phyloP scores from a whole-genome alignment of 2,113 vertebrate species.

The Sitta europaea region DNA sequence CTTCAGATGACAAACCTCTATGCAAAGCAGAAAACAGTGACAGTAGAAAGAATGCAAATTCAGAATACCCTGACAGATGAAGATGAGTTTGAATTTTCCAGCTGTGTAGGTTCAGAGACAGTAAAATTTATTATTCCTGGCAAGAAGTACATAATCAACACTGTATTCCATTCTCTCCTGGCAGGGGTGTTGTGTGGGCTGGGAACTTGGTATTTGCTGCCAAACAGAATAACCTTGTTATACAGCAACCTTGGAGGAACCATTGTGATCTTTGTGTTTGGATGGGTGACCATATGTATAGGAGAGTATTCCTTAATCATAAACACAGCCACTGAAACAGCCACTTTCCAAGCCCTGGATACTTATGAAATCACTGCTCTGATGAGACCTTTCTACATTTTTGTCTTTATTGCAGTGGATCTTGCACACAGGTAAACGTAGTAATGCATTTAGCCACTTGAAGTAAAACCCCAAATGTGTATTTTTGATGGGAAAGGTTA shows the following conservation, averaged over 20 bases:
- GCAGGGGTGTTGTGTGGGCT: slow-evolving; percentile 88
- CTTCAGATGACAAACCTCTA: slow-evolving; percentile 84
- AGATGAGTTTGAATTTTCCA: slow-evolving; percentile 93
- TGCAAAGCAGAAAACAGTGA: slow-evolving; percentile 76
- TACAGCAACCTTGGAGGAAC: slow-evolving; percentile 82
- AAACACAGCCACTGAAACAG: slow-evolving; percentile 92
- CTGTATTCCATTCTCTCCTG: slow-evolving; percentile 85
- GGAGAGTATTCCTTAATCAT: slow-evolving; percentile 92
- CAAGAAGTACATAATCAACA: slow-evolving; percentile 87
- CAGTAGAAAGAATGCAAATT: slow-evolving; percentile 82
- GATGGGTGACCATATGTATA: slow-evolving; percentile 93
- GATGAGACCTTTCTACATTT: slow-evolving; percentile 91
- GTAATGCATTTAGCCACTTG: background rate
- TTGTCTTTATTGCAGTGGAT: slow-evolving; percentile 90
- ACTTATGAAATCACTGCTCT: slow-evolving; percentile 93
- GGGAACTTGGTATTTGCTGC: slow-evolving; percentile 94
- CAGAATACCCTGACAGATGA: slow-evolving; percentile 88
- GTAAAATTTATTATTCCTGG: slow-evolving; percentile 91
- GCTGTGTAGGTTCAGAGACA: slow-evolving; percentile 89
- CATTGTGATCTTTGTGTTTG: slow-evolving; percentile 83
- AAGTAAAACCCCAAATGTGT: no score
- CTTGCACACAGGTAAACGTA: slow-evolving; percentile 85
- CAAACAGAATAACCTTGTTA: slow-evolving; percentile 81
- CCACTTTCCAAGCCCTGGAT: slow-evolving; percentile 93
- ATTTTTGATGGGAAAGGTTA: background rate